Evolutionary conservation across 2,888 invertebrate genomes (phyloP), one percentile per base, ranked within the genome.

Genomic region (Morpho achilles): DNA sequence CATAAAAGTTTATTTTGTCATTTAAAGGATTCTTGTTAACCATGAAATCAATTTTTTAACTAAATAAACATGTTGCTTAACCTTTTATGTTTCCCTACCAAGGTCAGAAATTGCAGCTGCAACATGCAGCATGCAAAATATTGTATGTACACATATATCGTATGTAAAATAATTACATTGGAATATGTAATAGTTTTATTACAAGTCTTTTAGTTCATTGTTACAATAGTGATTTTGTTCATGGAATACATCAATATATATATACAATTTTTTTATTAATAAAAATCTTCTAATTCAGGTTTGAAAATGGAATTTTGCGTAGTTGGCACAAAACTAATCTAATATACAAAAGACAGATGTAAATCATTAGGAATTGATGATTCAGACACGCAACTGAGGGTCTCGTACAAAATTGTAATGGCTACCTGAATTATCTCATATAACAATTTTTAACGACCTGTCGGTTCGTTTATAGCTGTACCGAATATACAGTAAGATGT

Each of bases 391-490:
- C 46, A 68, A 67, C 70, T 66, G 62, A 73, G 16, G 9, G 32
- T 40, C 7, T 53, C 22, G 68, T 71, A 73, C 73, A 68, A 60
- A 74, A 54, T 50, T 23, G 56, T 46, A 75, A 80, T 78, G 76
- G 77, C 78, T 73, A 75, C 74, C 70, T 69, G 65, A 64, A 65
- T 65, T 72, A 75, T 76, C 79, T 70, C 71, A 74, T 79, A 76
- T 77, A 82, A 81, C 78, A 71, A 77, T 82, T 77, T 73, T 75
- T 77, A 80, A 80, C 80, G 75, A 72, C 71, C 64, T 72, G 72
- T 79, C 79, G 77, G 80, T 81, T 78, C 82, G 84, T 79, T 83
- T 77, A 84, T 79, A 83, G 77, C 77, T 66, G 76, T 77, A 72
- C 74, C 76, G 73, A 76, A 75, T 79, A 74, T 57, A 77, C 72